phyloP scores from a whole-genome alignment of 1,140 invertebrate species.

The Globodera rostochiensis region DNA sequence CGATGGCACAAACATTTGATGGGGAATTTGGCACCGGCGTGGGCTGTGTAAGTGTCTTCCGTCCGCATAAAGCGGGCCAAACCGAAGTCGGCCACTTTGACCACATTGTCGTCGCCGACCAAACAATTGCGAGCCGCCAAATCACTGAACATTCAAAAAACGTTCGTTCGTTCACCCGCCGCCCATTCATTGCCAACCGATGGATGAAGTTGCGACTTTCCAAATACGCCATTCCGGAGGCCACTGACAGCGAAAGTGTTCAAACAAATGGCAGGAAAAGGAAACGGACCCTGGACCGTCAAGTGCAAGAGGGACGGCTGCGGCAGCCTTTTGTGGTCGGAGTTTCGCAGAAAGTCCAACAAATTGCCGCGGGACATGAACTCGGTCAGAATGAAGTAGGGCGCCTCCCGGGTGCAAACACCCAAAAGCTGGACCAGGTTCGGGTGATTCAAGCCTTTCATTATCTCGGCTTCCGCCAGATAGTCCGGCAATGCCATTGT shows the following conservation, averaged over 20 bases:
- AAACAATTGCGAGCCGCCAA: conserved; percentile 89
- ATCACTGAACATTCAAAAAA: conserved; percentile 73
- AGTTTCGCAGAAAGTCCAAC: conserved; percentile 88
- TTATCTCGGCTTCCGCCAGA: conserved; percentile 95
- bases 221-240: conserved; percentile 95
- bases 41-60: conserved; percentile 95
- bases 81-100: conserved; percentile 93
- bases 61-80: conserved; percentile 87
- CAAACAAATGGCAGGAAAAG: not conserved
- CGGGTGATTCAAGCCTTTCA: conserved; percentile 99
- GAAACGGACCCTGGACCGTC: conserved; percentile 77
- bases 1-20: conserved; percentile 82
- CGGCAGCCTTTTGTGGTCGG: conserved; percentile 84
- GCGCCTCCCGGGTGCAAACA: conserved; percentile 94
- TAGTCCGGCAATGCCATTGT: conserved; percentile 99
- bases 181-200: conserved; percentile 70
- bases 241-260: conserved; percentile 71
- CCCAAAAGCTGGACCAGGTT: conserved; percentile 94
- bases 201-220: conserved; percentile 95
- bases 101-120: conserved; percentile 91
- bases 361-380: conserved; percentile 98
- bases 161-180: not conserved
- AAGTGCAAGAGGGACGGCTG: conserved; percentile 96
- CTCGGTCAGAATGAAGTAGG: conserved; percentile 97
- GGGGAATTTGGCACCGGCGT: conserved; percentile 86